phyloP scores from a whole-genome alignment of 1,140 invertebrate genomes.

The Musca vetustissima region DNA sequence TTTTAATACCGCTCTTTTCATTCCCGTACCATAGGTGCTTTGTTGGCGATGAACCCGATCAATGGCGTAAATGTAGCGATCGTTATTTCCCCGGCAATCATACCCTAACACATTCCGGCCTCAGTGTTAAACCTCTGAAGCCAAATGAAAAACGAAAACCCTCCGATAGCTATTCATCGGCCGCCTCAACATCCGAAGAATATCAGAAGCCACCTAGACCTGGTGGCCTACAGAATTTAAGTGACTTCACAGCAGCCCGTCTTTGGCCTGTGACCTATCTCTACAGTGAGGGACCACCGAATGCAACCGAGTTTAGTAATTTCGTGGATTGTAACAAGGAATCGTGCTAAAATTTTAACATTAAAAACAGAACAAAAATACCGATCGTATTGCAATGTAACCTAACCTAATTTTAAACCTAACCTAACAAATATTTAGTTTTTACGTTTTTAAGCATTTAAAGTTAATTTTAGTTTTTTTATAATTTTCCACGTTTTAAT shows the following conservation, averaged over 20 bases:
- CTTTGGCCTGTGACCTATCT: constrained; percentile 71
- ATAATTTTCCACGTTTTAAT: too few species aligned
- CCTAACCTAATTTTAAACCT: too few species aligned
- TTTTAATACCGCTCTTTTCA: background rate
- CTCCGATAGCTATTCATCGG: constrained; percentile 41
- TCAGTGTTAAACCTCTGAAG: constrained; percentile 45
- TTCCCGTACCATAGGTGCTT: constrained; percentile 68
- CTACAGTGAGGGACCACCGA: constrained; percentile 65
- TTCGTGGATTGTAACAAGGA: constrained; percentile 56
- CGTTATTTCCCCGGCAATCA: constrained; percentile 66
- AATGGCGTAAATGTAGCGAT: constrained; percentile 82
- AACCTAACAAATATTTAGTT: too few species aligned
- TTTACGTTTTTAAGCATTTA: too few species aligned
- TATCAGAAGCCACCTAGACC: constrained; percentile 57
- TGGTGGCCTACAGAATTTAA: constrained; percentile 57
- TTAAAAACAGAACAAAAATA: too few species aligned
- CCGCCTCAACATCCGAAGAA: constrained; percentile 31
- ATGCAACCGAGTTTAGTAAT: constrained; percentile 55
- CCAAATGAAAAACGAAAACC: constrained; percentile 50
- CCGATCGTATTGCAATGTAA: too few species aligned
- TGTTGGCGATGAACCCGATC: constrained; percentile 70
- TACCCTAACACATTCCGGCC: constrained; percentile 35
- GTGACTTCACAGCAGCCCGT: constrained; percentile 55
- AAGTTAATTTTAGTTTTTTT: too few species aligned
- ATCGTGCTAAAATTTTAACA: constrained; percentile 43